Evolutionary conservation across 2,113 vertebrate genomes (phyloP).

Genomic region (Empidonax alnorum): DNA sequence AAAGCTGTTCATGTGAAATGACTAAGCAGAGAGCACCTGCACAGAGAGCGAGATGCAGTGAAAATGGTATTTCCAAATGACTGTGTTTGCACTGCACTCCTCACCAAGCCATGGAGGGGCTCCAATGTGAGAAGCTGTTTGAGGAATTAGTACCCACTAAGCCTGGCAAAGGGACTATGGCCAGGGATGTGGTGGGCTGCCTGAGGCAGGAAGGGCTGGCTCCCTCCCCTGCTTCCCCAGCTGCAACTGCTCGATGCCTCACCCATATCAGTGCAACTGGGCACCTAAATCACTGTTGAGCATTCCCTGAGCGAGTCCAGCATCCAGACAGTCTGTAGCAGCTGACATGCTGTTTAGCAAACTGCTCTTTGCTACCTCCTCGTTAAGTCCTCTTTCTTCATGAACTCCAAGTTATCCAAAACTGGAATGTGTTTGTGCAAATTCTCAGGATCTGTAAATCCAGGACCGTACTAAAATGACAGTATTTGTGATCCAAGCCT

Average conservation of each 20-base stretch:
- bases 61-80: neutral
- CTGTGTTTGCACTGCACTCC: neutral
- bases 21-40: neutral
- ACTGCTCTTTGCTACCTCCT: neutral
- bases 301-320: neutral
- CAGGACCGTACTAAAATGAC: neutral
- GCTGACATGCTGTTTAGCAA: neutral
- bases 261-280: neutral
- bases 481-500: neutral
- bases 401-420: neutral
- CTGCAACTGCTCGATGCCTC: accelerated
- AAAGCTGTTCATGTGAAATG: neutral
- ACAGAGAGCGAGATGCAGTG: neutral
- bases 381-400: neutral
- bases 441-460: neutral
- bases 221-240: neutral
- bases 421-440: neutral
- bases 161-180: neutral
- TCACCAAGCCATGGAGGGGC: neutral
- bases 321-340: accelerated
- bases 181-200: accelerated
- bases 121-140: neutral
- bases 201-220: neutral
- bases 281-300: accelerated
- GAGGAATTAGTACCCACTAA: neutral